A percentile compares a stretch with the other conserved stretches of the same genome.
phyloP scores from a whole-genome alignment of 1,140 invertebrate genomes.

The Metopolophium dirhodum region DNA sequence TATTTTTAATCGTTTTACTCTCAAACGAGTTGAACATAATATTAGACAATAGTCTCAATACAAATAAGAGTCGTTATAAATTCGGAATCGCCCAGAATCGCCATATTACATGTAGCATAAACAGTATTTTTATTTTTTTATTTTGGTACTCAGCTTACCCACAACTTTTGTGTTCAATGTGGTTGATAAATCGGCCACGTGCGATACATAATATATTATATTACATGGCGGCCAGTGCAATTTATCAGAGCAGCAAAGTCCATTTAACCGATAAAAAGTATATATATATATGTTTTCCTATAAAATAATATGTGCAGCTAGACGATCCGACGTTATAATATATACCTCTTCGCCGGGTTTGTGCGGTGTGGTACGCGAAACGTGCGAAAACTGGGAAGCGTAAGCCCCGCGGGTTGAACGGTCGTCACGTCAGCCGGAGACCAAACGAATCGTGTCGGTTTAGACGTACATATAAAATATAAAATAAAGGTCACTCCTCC shows the following conservation, averaged over 20 bases:
- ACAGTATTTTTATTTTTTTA: not conserved
- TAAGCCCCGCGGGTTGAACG: not conserved
- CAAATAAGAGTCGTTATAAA: not conserved
- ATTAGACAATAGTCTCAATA: not conserved
- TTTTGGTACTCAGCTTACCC: not conserved
- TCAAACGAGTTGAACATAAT: not conserved
- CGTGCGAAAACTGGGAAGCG: not conserved
- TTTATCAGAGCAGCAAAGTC: not conserved
- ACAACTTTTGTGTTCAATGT: not conserved
- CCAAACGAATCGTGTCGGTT: not conserved
- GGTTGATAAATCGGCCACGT: not conserved
- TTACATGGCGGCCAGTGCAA: not conserved
- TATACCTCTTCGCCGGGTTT: not conserved
- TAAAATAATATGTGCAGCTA: slow-evolving; percentile 9
- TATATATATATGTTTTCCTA: not conserved
- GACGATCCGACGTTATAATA: not conserved
- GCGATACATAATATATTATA: not conserved
- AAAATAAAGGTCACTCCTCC: not conserved
- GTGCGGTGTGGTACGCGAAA: not conserved
- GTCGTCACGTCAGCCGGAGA: not conserved
- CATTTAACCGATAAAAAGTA: not conserved
- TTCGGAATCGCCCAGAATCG: not conserved
- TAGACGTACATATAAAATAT: not conserved
- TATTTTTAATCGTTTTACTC: not conserved
- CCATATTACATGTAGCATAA: not conserved